Base-by-base conservation (phyloP, 2,113 vertebrate species). In the Drymodes brunneopygia region DNA sequence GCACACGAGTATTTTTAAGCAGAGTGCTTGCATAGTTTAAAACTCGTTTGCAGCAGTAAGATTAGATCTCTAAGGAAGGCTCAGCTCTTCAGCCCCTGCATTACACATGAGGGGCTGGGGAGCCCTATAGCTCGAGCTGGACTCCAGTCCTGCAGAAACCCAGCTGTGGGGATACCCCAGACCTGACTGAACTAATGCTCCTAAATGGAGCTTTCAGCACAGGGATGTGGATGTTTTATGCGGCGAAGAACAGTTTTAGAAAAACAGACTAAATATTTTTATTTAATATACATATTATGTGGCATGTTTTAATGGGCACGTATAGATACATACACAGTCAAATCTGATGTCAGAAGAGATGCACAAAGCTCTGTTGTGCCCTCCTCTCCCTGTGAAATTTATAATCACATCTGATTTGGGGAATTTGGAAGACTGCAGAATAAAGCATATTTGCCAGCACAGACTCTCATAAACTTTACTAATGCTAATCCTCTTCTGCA, bases 1-100 rank as follows among this genome's bases (percentile, higher is more conserved):
- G 69, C 36, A 94, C 29, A 84, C 4, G 27, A 88, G 25, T 78
- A 88, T 83, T 95, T 94, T 88, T 74, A 86, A 96, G 60, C 58
- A 57, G 9, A 21, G n/a, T 27, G 48, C 33, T 51, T 56, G 40
- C 77, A 81, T 10, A 60, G 36, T 71, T 78, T 38, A 86, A 48
- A 23, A 38, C 15, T 35, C 8, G 1, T 54, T 81, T 72, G 51
- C 60, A 92, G 40, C 64, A 74, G 33, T 12, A 48, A 81, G 69
- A 92, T 33, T 10, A 67, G 53, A 19, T 22, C 8, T 35, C 56
- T 40, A 50, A 54, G 3, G n/a, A 81, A 78, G 36, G 23, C 48
- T 79, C 57, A 88, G 77, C 45, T 27, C 15, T 85, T 53, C 69
- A 71, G 24, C 66, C 9, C 23, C 21, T 9, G 23, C 14, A 25